Base-by-base conservation (phyloP, 2,797 vertebrate species). In the Crocodylus rhombifer region DNA sequence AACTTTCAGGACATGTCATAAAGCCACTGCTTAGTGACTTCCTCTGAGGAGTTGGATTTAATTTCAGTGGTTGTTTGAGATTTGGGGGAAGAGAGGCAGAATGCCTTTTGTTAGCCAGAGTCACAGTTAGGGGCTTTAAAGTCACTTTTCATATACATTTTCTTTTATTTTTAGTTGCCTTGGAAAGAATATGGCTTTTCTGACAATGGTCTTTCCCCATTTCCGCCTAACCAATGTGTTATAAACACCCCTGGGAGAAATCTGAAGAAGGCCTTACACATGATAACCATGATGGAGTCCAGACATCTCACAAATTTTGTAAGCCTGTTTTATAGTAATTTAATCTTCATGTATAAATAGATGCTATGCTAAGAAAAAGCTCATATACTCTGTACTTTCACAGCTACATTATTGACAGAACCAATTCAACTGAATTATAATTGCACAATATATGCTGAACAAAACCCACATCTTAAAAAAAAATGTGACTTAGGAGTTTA, bases 401-500 rank as follows among this genome's bases (percentile, higher is more conserved):
- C 51, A 74, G 86, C 65, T 33, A 18, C n/a, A 58, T 74, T 78
- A 65, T 63, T 77, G 60, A 78, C 61, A 74, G 80, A 58, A 36
- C 23, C 79, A 73, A 78, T 91, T 60, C 60, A 55, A 78, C 60
- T 90, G 81, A 91, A 91, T 91, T 79, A 87, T 87, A 74, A 86
- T 87, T 79, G 74, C 78, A 62, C 36, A 91, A 86, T 64, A 78
- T 73, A 69, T 77, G n/a, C 51, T 65, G 71, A 51, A 86, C 78
- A 91, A 82, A 82, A 86, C 62, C 63, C 77, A 86, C 14, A 25
- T 58, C 81, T 69, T 69, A 20, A 2, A 13, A 20, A 65, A 65
- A 64, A 65, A 64, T 69, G 33, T 78, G 73, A 28, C 17, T 42
- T 42, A 64, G 73, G 62, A 64, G 74, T 60, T 67, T n/a, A 86